Base-by-base conservation (phyloP, 2,113 vertebrate species). In the Hoplias malabaricus region DNA sequence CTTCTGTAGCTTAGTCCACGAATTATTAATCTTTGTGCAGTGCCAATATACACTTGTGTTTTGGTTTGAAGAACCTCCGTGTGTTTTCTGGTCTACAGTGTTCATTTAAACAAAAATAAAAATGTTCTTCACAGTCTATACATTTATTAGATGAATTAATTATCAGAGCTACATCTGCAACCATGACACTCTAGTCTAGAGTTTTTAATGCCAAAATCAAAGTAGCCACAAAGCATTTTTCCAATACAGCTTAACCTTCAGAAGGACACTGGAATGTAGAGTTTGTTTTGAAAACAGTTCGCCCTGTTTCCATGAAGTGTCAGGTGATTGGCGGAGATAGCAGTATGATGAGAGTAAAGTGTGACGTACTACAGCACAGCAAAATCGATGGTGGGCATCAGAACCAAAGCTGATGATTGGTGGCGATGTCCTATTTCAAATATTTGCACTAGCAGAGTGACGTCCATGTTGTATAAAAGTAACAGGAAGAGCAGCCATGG, bases 401-500 rank as follows among this genome's bases (percentile, higher is more conserved):
- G 75, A 71, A 57, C 61, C 48, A 11, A 50, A 38, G 23, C 27
- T 65, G 36, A 38, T 79, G 81, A 79, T 82, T 79, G 81, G 76
- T 46, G 77, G 74, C 68, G 36, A 27, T 67, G 62, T 43, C 59
- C 68, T 61, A 70, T 48, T 48, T 78, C 73, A 85, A 85, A 85
- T 83, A 83, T 85, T 85, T 81, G 79, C 72, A 62, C 78, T 69
- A 69, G 67, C 19, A 14, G 70, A 69, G 78, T 78, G 78, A 78
- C 69, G 78, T 72, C 63, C 31, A 56, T 75, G 59, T 74, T 29
- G 57, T 46, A 66, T 74, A 77, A 54, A 75, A 62, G 67, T 53
- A 61, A 43, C 53, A 66, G 40, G 67, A 42, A 72, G 50, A 83
- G 23, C 46, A 43, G 69, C 42, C 31, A 53, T 1, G 16, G n/a